phyloP scores from a whole-genome alignment of 1,140 invertebrate genomes.

The Drosophila tropicalis region DNA sequence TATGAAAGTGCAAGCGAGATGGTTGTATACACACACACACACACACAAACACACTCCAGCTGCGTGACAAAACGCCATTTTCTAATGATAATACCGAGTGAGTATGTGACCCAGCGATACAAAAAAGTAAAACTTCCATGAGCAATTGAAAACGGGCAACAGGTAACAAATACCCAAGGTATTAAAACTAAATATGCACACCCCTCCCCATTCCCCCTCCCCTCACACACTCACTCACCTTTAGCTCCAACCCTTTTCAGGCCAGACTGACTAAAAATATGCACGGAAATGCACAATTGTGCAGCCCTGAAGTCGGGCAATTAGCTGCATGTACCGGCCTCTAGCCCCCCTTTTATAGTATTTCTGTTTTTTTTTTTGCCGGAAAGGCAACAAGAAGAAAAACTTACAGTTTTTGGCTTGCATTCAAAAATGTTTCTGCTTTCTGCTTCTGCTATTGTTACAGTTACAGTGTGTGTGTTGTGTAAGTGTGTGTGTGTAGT shows the following conservation, averaged over 20 bases:
- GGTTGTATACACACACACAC: conserved; percentile 21
- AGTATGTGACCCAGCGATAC: conserved; percentile 63
- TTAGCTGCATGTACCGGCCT: conserved; percentile 66
- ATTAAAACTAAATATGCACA: conserved; percentile 81
- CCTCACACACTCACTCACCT: too few species aligned
- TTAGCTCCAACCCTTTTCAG: conserved; percentile 4
- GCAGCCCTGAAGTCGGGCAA: conserved; percentile 74
- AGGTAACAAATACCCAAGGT: conserved; percentile 79
- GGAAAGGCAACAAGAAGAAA: conserved; percentile 37
- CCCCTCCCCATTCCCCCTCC: conserved; percentile 5
- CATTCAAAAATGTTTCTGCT: conserved; percentile 65
- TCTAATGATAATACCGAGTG: conserved; percentile 72
- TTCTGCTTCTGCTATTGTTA: conserved; percentile 19
- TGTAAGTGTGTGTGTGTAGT: too few species aligned
- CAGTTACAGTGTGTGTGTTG: neutral
- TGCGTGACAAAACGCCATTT: conserved; percentile 82
- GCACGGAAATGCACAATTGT: conserved; percentile 83
- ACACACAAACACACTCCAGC: conserved; percentile 14
- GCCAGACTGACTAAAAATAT: conserved; percentile 69
- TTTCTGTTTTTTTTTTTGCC: conserved; percentile 30
- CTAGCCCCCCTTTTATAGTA: neutral
- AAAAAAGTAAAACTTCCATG: conserved; percentile 63
- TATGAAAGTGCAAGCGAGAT: conserved; percentile 35
- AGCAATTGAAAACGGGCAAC: conserved; percentile 78
- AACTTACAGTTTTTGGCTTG: conserved; percentile 61